Evolutionary conservation across 1,140 invertebrate genomes (phyloP).

Genomic region (Archegozetes longisetosus): DNA sequence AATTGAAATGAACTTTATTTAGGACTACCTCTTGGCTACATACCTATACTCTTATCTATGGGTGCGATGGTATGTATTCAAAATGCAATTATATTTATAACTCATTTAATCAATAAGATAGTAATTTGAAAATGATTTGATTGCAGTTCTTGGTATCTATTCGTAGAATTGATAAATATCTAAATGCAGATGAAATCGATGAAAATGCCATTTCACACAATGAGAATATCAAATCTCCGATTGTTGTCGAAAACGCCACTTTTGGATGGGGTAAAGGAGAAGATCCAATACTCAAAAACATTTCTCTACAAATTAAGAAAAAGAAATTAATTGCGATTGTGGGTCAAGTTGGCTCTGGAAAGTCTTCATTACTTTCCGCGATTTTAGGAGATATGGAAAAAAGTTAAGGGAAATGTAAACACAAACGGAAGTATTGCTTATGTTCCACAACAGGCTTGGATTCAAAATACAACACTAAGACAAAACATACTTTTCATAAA

Average conservation of each 20-base stretch:
- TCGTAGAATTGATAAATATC: slow-evolving; percentile 21
- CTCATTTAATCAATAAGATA: slow-evolving; percentile 1
- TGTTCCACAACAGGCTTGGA: slow-evolving; percentile 47
- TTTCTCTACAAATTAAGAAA: slow-evolving; percentile 19
- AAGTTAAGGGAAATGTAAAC: slow-evolving; percentile 20
- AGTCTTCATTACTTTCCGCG: slow-evolving; percentile 33
- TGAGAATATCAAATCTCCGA: slow-evolving; percentile 8
- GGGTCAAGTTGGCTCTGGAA: slow-evolving; percentile 35
- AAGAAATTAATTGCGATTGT: slow-evolving; percentile 33
- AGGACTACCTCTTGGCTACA: slow-evolving; percentile 30
- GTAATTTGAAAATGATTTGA: neutral
- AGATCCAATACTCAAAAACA: slow-evolving; percentile 10
- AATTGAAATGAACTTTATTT: slow-evolving; percentile 24
- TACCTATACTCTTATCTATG: slow-evolving; percentile 32
- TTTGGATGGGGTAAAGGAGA: slow-evolving; percentile 9
- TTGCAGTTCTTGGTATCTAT: slow-evolving; percentile 23
- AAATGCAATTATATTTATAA: neutral
- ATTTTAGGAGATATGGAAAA: slow-evolving; percentile 33
- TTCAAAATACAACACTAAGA: slow-evolving; percentile 43
- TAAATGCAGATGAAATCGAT: slow-evolving; percentile 22
- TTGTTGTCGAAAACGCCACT: slow-evolving; percentile 6
- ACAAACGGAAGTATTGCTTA: slow-evolving; percentile 37
- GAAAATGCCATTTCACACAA: slow-evolving; percentile 24
- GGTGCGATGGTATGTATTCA: slow-evolving; percentile 5
- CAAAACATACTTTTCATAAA: slow-evolving; percentile 43